A percentile compares a stretch with the other conserved stretches of the same genome.
These are phyloP conservation scores for Carassius auratus DNA, from an alignment of 2,113 vertebrate species.

Conservation along the genomic window DNA sequence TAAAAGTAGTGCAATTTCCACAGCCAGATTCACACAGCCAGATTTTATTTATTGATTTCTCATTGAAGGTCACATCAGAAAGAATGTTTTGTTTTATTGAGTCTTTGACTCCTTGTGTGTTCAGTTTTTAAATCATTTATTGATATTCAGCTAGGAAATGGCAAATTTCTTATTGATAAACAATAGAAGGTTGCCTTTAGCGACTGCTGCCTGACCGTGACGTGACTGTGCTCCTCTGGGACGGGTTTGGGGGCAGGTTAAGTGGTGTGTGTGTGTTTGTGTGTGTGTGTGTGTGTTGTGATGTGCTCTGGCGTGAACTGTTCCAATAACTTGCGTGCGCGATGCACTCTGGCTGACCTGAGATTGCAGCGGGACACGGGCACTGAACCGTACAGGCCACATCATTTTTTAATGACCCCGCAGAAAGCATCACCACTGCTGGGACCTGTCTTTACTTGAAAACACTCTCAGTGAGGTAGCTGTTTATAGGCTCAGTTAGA, in stretches of 20 bases:
- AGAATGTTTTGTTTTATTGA: not conserved
- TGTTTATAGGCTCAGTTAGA: conserved; percentile 42
- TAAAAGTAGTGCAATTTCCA: conserved; percentile 10
- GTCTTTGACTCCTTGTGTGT: not conserved
- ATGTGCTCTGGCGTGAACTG: conserved; percentile 38
- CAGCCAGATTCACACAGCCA: conserved; percentile 18
- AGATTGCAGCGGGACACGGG: not conserved
- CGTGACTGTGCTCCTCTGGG: conserved; percentile 39
- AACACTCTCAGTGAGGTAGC: conserved; percentile 36
- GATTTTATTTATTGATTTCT: conserved; percentile 12
- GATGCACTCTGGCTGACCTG: conserved; percentile 44
- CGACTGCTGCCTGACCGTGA: conserved; percentile 34
- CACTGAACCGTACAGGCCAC: conserved; percentile 38
- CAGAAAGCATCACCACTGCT: conserved; percentile 43
- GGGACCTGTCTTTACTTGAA: conserved; percentile 42
- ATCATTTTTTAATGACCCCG: conserved; percentile 56
- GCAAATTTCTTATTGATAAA: not conserved
- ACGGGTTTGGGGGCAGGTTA: conserved; percentile 20
- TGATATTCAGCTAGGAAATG: not conserved
- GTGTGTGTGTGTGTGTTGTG: not conserved
- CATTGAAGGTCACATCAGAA: conserved; percentile 12
- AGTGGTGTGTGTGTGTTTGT: conserved; percentile 14
- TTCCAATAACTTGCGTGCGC: conserved; percentile 23
- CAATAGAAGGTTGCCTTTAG: not conserved
- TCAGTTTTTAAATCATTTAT: not conserved